Conservation (phyloP, 92 coral and sea anemone species). For the Anthopleura xanthogrammica region DNA sequence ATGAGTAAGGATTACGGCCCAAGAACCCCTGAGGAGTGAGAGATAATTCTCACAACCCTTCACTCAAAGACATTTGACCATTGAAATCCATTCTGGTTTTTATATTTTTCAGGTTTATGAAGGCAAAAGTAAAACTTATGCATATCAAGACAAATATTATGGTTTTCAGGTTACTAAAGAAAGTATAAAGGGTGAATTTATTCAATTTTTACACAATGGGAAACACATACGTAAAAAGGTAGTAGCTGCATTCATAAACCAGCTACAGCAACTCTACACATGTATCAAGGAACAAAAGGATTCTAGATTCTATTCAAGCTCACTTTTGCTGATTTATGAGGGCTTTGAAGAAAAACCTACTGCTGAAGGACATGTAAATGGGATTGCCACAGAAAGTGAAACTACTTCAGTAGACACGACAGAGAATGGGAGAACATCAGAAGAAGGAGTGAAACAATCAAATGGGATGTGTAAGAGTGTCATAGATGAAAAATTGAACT, state of each 20-base stretch:
- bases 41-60: too few species aligned
- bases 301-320: slow-evolving; percentile 58
- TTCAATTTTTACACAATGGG: slow-evolving; percentile 47
- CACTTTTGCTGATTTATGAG: slow-evolving; percentile 60
- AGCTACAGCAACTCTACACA: slow-evolving; percentile 38
- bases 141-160: slow-evolving; percentile 42
- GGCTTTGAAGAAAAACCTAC: slow-evolving; percentile 11
- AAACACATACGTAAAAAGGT: slow-evolving; percentile 35
- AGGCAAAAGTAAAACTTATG: slow-evolving; percentile 20
- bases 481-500: not conserved
- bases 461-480: not conserved
- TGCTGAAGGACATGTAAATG: not conserved
- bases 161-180: slow-evolving; percentile 46
- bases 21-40: too few species aligned
- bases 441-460: not conserved
- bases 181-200: slow-evolving; percentile 54
- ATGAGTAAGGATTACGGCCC: too few species aligned
- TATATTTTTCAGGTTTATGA: slow-evolving; percentile 17
- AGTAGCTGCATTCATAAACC: slow-evolving; percentile 29
- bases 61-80: not conserved
- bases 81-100: not conserved
- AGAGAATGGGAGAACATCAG: not conserved
- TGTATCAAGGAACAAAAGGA: slow-evolving; percentile 38
- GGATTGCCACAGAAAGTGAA: not conserved
- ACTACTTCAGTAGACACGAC: not conserved